Percentiles rank a stretch among this genome's conserved stretches.
Conservation (phyloP, 37 sponge, comb jelly and placozoan species). For the Trichoplax adhaerens region DNA sequence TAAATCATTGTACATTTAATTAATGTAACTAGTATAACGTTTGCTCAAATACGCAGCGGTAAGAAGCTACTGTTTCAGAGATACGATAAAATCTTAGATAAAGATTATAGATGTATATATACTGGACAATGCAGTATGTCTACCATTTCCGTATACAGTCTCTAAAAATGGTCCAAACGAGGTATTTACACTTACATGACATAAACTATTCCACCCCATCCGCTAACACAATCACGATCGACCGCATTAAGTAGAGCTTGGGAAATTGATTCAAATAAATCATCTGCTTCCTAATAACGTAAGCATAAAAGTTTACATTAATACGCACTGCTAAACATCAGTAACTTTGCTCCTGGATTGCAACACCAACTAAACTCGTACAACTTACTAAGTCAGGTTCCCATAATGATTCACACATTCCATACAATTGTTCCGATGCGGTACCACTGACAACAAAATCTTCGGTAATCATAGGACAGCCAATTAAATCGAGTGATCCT, state of each 20-base stretch:
- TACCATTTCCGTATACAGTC: too few relatives aligned
- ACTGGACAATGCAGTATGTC: too few relatives aligned
- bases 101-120: too few relatives aligned
- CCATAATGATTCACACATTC: conserved; percentile 98
- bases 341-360: neutral
- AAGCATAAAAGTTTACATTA: neutral
- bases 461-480: conserved; percentile 93
- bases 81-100: too few relatives aligned
- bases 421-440: conserved; percentile 89
- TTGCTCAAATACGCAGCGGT: too few relatives aligned
- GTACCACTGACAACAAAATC: conserved; percentile 96
- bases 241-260: conserved; percentile 89
- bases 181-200: conserved; percentile 39
- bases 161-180: too few relatives aligned
- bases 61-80: too few relatives aligned
- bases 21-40: too few relatives aligned
- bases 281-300: conserved; percentile 50
- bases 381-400: conserved; percentile 71
- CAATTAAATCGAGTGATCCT: conserved; percentile 89
- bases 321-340: neutral
- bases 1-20: too few relatives aligned
- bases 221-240: conserved; percentile 92
- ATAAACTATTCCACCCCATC: conserved; percentile 96
- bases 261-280: conserved; percentile 86
- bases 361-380: neutral